Conservation (phyloP, 2,113 vertebrate species). For the Melanotaenia duboulayi region DNA sequence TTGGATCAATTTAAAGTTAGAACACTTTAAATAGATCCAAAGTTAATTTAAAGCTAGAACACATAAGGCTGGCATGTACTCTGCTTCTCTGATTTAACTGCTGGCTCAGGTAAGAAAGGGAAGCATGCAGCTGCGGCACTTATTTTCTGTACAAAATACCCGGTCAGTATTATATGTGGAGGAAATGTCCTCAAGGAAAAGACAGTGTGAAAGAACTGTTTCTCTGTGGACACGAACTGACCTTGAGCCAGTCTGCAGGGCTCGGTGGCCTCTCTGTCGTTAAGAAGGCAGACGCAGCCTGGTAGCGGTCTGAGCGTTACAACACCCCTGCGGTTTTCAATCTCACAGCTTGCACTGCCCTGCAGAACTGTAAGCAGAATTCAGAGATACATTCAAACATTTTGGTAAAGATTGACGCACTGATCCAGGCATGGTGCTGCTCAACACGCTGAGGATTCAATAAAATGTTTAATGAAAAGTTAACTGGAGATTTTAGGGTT, state of each 20-base stretch:
- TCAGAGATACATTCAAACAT: slow-evolving; percentile 29
- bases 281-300: slow-evolving; percentile 87
- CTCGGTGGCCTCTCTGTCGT: slow-evolving; percentile 86
- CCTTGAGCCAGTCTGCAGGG: slow-evolving; percentile 93
- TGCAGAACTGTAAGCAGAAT: slow-evolving; percentile 84
- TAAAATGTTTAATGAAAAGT: slow-evolving; percentile 22
- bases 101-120: background rate
- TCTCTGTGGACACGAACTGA: slow-evolving; percentile 53
- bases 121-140: background rate
- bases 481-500: slow-evolving; percentile 5
- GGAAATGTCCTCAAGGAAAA: background rate
- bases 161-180: background rate
- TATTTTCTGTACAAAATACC: background rate
- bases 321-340: slow-evolving; percentile 88
- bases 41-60: background rate
- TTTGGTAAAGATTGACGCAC: slow-evolving; percentile 25
- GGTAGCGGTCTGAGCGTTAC: slow-evolving; percentile 86
- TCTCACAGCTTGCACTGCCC: slow-evolving; percentile 87
- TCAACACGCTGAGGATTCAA: slow-evolving; percentile 8
- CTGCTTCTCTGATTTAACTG: background rate
- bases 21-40: too few species aligned
- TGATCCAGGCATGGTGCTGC: slow-evolving; percentile 10
- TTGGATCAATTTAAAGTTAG: background rate
- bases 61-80: background rate
- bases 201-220: slow-evolving; percentile 1